Base-by-base conservation (phyloP, 2,113 vertebrate species). In the Eidolon helvum region DNA sequence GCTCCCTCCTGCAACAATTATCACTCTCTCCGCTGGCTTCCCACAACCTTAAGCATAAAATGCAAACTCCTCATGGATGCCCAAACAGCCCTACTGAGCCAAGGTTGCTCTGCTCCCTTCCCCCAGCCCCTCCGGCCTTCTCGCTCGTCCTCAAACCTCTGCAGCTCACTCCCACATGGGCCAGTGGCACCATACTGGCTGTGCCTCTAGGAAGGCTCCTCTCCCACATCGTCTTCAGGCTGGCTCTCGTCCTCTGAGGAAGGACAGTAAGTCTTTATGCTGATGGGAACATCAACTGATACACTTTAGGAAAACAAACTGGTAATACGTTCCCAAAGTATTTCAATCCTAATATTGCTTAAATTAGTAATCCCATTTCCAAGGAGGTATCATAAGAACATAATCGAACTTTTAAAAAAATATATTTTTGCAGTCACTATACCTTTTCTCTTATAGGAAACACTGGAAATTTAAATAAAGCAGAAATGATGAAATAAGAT, bases 371-470 rank as follows among this genome's bases (percentile, higher is more conserved):
- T 78, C 75, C 19, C 48, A 84, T 94, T 90, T 92, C 48, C 33
- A 68, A 53, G 40, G 53, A 83, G 12, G 53, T 24, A 83, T 15
- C 33, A 87, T 12, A 77, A 66, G 35, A 71, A 43, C 33, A 77
- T 50, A 85, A 93, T 65, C 24, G 24, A 95, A n/a, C 6, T 79
- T 71, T 77, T 26, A 40, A 80, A 57, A 80, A 40, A 28, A 59
- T 59, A 26, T 59, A 30, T 14, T 40, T 90, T 21, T 30, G 72
- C 19, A 69, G 19, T 65, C 35, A 68, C 8, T 66, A 66, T 5
- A 69, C 69, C 35, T 78, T 78, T 50, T 87, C 28, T 79, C 48
- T 94, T 45, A 33, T 8, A 68, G 24, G 50, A 84, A 87, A 95
- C 40, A 55, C 10, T 38, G 55, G 57, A 91, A 71, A 66, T 30